Evolutionary conservation across 2,113 vertebrate species (phyloP).

Genomic region (Ondatra zibethicus): DNA sequence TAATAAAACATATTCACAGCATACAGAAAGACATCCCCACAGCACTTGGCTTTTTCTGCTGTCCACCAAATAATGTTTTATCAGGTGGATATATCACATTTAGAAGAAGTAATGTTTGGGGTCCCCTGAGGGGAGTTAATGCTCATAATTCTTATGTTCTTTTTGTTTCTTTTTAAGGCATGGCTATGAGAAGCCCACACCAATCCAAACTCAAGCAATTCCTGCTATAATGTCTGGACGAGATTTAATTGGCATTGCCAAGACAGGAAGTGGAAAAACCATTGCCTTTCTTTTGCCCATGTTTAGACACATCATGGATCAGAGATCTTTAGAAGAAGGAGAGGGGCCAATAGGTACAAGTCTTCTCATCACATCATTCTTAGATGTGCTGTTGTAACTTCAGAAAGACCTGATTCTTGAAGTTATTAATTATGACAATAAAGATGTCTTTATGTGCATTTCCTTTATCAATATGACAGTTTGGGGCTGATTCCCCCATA

Average conservation of each 20-base stretch:
- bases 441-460: slow-evolving; percentile 68
- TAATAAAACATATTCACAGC: too few relatives aligned
- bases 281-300: slow-evolving; percentile 98
- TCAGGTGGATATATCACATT: not conserved
- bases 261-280: slow-evolving; percentile 99
- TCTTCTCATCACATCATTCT: slow-evolving; percentile 49
- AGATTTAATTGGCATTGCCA: slow-evolving; percentile 98
- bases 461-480: slow-evolving; percentile 73
- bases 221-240: slow-evolving; percentile 97
- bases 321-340: slow-evolving; percentile 95
- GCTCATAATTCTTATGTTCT: not conserved
- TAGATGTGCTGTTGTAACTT: slow-evolving; percentile 37
- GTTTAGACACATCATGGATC: slow-evolving; percentile 99
- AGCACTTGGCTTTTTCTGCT: not conserved
- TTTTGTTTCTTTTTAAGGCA: slow-evolving; percentile 88
- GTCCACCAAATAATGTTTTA: not conserved
- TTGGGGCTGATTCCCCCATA: slow-evolving; percentile 78
- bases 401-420: slow-evolving; percentile 61
- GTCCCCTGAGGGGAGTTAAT: not conserved
- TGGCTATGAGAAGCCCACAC: slow-evolving; percentile 97
- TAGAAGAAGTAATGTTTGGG: slow-evolving; percentile 6
- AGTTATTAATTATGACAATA: slow-evolving; percentile 56
- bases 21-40: too few relatives aligned
- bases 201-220: slow-evolving; percentile 98
- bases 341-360: slow-evolving; percentile 95